phyloP scores from a whole-genome alignment of 2,888 invertebrate species.

The Synanthedon andrenaeformis region DNA sequence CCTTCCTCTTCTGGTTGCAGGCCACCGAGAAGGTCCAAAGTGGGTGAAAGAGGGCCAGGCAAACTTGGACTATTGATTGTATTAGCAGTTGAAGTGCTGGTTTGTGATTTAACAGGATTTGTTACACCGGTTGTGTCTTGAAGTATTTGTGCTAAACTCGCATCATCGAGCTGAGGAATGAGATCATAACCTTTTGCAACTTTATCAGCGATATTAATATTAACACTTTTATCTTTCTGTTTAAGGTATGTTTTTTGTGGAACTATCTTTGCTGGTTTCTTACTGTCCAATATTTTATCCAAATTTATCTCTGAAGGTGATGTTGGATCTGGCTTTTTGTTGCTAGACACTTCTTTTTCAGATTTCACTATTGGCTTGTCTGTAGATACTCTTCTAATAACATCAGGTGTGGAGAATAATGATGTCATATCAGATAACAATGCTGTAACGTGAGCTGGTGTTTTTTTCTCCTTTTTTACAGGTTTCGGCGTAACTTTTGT shows the following conservation, averaged over 20 bases:
- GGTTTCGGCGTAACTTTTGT: slow-evolving; percentile 51
- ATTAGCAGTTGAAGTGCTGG: slow-evolving; percentile 33
- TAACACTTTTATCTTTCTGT: slow-evolving; percentile 26
- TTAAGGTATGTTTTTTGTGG: slow-evolving; percentile 32
- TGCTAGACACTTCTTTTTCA: slow-evolving; percentile 49
- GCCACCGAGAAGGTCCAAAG: slow-evolving; percentile 69
- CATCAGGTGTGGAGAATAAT: slow-evolving; percentile 83
- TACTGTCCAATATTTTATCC: slow-evolving; percentile 13
- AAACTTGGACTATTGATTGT: slow-evolving; percentile 62
- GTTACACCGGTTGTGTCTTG: slow-evolving; percentile 47
- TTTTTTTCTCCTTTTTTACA: slow-evolving; percentile 67
- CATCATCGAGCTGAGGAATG: slow-evolving; percentile 62
- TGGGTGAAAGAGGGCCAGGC: slow-evolving; percentile 69
- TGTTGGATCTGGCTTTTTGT: slow-evolving; percentile 18
- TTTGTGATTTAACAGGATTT: slow-evolving; percentile 34
- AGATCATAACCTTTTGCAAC: slow-evolving; percentile 42
- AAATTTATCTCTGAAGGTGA: slow-evolving; percentile 19
- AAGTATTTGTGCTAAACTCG: slow-evolving; percentile 58
- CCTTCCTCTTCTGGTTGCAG: slow-evolving; percentile 75
- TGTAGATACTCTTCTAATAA: slow-evolving; percentile 76
- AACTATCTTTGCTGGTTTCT: slow-evolving; percentile 19
- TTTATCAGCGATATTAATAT: slow-evolving; percentile 28
- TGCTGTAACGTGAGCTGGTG: slow-evolving; percentile 70
- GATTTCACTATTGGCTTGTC: slow-evolving; percentile 60
- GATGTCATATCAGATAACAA: slow-evolving; percentile 74